Base-by-base conservation (phyloP, 2,888 invertebrate genomes). In the Caenorhabditis japonica region DNA sequence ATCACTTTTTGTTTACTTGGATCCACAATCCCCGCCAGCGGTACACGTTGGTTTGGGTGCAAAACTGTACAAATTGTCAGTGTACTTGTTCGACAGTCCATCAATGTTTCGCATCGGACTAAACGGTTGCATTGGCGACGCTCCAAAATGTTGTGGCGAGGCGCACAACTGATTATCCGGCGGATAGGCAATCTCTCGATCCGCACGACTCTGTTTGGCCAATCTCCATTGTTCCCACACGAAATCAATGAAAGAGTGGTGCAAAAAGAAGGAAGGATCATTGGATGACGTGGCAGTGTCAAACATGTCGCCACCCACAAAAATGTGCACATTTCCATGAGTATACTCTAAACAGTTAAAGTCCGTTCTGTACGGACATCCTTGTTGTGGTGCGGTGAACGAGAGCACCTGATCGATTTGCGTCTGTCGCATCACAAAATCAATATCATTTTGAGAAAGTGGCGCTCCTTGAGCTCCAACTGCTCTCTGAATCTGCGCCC, bases 251-350 rank as follows among this genome's bases (percentile, higher is more conserved):
- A 88, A 88, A 0, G 83, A 71, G 61, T 89, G 88, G 53, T 87
- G 87, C 15, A 88, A 69, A 76, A 82, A 88, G 78, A 88, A 88
- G 7, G 84, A 71, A 0, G 88, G 88, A 75, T 88, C 88, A 52
- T 86, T 87, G 17, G 83, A 84, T 5, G 84, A 79, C 3, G 83
- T 84, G 3, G 80, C 61, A 13, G 76, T 78, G 39, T 81, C 81
- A 52, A 77, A 81, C 81, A 81, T 81, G 39, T 81, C 77, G n/a
- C 84, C 84, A 23, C 84, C 84, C 21, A 84, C 77, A 46, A 78
- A 83, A 36, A 83, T 76, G 59, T 84, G 84, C 33, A 82, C 82
- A 59, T 83, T 83, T 47, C 83, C 83, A 51, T 83, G 83, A 3
- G 83, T 83, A 38, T 83, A 83, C 47, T 79, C 79, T 0, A 79